Percentiles rank a stretch among this genome's conserved stretches.
phyloP scores from a whole-genome alignment of 2,113 vertebrate genomes.

The Campylorhamphus procurvoides region DNA sequence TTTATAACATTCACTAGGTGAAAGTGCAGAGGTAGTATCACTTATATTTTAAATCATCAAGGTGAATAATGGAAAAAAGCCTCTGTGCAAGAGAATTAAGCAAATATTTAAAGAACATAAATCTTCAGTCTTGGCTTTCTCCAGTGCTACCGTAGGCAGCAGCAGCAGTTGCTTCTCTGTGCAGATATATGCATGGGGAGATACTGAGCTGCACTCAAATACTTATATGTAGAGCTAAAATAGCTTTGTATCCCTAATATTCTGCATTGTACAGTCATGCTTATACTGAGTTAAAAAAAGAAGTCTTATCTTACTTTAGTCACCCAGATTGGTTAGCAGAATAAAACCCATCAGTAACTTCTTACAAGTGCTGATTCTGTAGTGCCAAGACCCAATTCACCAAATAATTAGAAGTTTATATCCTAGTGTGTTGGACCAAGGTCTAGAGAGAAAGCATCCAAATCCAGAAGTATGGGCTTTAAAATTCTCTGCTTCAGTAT shows the following conservation, averaged over 20 bases:
- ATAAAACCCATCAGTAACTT: not conserved
- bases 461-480: not conserved
- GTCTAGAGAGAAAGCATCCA: not conserved
- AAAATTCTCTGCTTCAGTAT: not conserved
- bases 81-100: not conserved
- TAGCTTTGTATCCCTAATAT: not conserved
- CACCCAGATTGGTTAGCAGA: not conserved
- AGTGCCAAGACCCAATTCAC: not conserved
- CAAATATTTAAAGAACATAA: not conserved
- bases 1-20: not conserved
- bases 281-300: not conserved
- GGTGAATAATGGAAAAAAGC: conserved; percentile 4
- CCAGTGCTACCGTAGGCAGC: not conserved
- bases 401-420: not conserved
- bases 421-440: not conserved
- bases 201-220: not conserved
- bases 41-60: conserved; percentile 11
- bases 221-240: not conserved
- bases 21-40: not conserved
- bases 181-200: not conserved
- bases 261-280: not conserved
- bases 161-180: not conserved
- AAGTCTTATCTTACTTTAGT: not conserved
- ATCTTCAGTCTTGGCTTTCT: not conserved
- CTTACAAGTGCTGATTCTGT: not conserved